These are phyloP conservation scores for Triplophysa yarkandensis DNA, from an alignment of 2,797 vertebrate species.

Conservation along the genomic window DNA sequence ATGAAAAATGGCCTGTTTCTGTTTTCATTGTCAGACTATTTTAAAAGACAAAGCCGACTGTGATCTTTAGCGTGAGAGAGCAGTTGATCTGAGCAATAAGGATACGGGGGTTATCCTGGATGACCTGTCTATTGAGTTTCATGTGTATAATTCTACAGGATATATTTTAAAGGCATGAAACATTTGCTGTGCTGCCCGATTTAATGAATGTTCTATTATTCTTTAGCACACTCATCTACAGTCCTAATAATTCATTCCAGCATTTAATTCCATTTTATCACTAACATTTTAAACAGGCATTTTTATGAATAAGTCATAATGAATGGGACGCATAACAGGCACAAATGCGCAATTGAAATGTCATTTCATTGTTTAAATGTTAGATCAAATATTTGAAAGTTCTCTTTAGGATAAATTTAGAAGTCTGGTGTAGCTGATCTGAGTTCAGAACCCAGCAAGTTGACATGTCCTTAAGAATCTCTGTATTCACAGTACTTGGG, in stretches of 20 bases:
- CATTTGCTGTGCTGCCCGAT: slow-evolving; percentile 1
- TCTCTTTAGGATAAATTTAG: background rate
- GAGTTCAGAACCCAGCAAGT: slow-evolving; percentile 43
- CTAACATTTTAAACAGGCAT: background rate
- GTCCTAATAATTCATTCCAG: background rate
- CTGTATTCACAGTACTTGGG: slow-evolving; percentile 44
- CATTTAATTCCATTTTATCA: background rate
- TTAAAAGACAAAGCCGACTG: slow-evolving; percentile 50
- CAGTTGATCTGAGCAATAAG: slow-evolving; percentile 78
- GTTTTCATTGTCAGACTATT: slow-evolving; percentile 54
- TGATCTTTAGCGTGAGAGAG: slow-evolving; percentile 70
- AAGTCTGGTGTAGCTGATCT: slow-evolving; percentile 53
- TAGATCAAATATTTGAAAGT: background rate
- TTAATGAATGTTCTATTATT: background rate
- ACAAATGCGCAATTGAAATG: background rate
- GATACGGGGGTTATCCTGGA: slow-evolving; percentile 84
- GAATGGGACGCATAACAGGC: background rate
- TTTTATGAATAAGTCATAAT: background rate
- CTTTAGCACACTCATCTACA: background rate
- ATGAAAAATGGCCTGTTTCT: no score
- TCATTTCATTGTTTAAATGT: background rate
- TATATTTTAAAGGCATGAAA: slow-evolving; percentile 23
- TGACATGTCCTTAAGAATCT: slow-evolving; percentile 43
- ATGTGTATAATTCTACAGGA: slow-evolving; percentile 38
- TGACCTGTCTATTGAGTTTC: slow-evolving; percentile 76